phyloP scores from a whole-genome alignment of 1,140 invertebrate genomes.

The Atta colombica region DNA sequence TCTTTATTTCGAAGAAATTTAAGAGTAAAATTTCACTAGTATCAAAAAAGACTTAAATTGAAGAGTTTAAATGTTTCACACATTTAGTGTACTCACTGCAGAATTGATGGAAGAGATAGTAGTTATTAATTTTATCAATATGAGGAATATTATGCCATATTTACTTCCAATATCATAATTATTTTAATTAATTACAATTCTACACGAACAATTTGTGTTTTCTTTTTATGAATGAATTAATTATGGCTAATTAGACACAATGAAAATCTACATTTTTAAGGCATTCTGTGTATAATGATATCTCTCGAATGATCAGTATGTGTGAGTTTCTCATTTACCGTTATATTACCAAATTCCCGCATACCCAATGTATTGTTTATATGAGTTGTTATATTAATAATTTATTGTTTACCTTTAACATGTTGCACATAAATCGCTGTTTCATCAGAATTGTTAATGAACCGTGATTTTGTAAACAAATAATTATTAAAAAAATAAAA shows the following conservation, averaged over 20 bases:
- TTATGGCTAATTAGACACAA: not conserved
- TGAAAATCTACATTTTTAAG: not conserved
- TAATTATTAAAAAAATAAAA: constrained; percentile 33
- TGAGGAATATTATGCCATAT: not conserved
- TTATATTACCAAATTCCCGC: constrained; percentile 64
- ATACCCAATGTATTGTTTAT: constrained; percentile 62
- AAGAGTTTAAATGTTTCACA: not conserved
- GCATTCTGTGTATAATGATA: not conserved
- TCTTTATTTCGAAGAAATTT: no score
- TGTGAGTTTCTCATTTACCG: constrained; percentile 51
- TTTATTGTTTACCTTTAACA: constrained; percentile 65
- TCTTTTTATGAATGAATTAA: constrained; percentile 14
- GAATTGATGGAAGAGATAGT: not conserved
- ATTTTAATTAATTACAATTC: constrained; percentile 4
- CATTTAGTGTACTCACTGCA: not conserved
- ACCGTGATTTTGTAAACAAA: constrained; percentile 8
- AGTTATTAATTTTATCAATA: not conserved
- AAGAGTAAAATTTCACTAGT: no score
- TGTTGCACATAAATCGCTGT: constrained; percentile 9
- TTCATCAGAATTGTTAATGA: not conserved
- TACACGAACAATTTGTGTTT: not conserved
- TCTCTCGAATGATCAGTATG: not conserved
- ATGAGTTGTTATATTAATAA: constrained; percentile 73
- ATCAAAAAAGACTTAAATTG: no score
- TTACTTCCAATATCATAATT: not conserved